Percentiles rank a stretch among this genome's conserved stretches.
These are phyloP conservation scores for Coenonympha arcania DNA, from an alignment of 2,888 invertebrate species.

Conservation along the genomic window DNA sequence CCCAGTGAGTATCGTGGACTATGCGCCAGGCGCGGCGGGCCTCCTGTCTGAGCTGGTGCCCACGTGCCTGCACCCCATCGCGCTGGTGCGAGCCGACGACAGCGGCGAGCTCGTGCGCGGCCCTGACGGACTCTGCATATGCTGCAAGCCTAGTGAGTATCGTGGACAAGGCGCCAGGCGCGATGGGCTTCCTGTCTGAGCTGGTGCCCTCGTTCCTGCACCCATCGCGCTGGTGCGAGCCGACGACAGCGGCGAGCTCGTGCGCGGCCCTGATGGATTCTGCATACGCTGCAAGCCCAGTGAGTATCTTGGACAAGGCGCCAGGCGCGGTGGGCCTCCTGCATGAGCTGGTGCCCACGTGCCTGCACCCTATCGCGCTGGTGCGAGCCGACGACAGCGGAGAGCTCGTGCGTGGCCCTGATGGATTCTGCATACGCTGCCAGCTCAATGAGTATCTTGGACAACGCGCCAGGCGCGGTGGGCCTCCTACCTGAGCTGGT, in stretches of 20 bases:
- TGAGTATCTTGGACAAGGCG: constrained; percentile 61
- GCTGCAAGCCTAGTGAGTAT: constrained; percentile 84
- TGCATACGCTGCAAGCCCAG: constrained; percentile 88
- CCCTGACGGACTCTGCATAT: constrained; percentile 81
- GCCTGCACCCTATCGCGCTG: no score
- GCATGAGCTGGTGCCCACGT: no score
- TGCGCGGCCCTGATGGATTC: constrained; percentile 80
- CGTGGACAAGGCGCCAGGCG: neutral
- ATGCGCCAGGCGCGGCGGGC: neutral
- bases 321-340: no score
- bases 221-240: constrained; percentile 80
- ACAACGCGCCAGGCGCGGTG: no score
- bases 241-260: constrained; percentile 80
- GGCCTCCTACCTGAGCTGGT: no score
- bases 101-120: constrained; percentile 83
- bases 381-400: no score
- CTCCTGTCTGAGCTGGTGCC: constrained; percentile 83
- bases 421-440: no score
- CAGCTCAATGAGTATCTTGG: no score
- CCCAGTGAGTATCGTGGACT: constrained; percentile 77
- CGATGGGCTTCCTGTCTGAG: no score
- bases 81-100: constrained; percentile 79
- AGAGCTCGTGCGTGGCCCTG: no score
- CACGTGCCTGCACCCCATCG: constrained; percentile 78
- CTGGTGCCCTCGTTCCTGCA: constrained; percentile 75